Base-by-base conservation (phyloP, 2,797 vertebrate genomes). In the Chiroxiphia lanceolata region DNA sequence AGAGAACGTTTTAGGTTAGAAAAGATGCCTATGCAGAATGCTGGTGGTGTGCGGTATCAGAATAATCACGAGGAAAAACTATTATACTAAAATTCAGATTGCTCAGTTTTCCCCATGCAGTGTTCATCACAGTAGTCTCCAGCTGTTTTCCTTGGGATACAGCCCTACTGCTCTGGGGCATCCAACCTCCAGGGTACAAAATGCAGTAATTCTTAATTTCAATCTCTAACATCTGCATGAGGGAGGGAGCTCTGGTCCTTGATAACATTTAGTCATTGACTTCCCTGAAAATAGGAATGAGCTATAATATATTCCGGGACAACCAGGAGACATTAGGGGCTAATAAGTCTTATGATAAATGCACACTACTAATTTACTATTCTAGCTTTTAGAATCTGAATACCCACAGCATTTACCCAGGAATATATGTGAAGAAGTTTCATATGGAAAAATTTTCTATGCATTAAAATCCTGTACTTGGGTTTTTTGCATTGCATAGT, bases 331-430 rank as follows among this genome's bases (percentile, higher is more conserved):
- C 78, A 16, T 82, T 56, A 70, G 88, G 64, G 92, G 23, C 67
- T 89, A 90, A 77, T 95, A 97, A 80, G 51, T 92, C 77, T 92
- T 95, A 77, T 77, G 86, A 92, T 95, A 90, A 63, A 93, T 50
- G 15, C 31, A 67, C 23, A 25, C 40, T 93, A 82, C 56, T 74
- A 81, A 94, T 92, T 95, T 92, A 96, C 63, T 42, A 60, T 67
- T 94, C 36, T 84, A 83, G 40, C n/a, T 81, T 88, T 90, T 61
- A 51, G 68, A 93, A 91, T 83, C 44, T 90, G 94, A 86, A 90
- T 95, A 60, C 47, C 86, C 72, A 83, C 31, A 60, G 6, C 27
- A 63, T 82, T 92, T 90, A 87, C 29, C 26, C 23, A 85, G 64
- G 48, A 81, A 90, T 64, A 64, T 16, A 59, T 50, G 9, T 60